These are phyloP conservation scores for Caenorhabditis zanzibari DNA, from an alignment of 2,888 invertebrate species.

Conservation along the genomic window DNA sequence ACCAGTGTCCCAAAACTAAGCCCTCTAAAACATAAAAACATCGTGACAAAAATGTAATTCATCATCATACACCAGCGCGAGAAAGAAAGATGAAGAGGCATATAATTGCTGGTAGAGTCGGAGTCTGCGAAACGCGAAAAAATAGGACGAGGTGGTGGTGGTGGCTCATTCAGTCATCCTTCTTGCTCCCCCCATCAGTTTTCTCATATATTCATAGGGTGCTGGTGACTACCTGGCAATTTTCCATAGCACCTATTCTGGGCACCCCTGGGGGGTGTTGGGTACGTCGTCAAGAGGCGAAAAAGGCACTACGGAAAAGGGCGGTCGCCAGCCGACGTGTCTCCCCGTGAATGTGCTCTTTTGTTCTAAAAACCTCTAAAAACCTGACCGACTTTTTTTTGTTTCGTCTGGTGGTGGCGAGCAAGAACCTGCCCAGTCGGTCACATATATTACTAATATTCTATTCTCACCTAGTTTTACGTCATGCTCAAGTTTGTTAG, in stretches of 20 bases:
- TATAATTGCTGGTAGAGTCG: conserved; percentile 43
- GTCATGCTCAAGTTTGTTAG: conserved; percentile 58
- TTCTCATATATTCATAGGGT: conserved; percentile 44
- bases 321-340: not conserved
- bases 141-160: conserved; percentile 23
- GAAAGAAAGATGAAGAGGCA: conserved; percentile 20
- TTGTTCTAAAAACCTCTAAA: conserved; percentile 49
- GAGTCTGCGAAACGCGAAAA: conserved; percentile 14
- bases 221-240: conserved; percentile 60
- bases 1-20: not conserved
- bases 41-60: conserved; percentile 2
- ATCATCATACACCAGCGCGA: conserved; percentile 26
- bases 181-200: conserved; percentile 4
- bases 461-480: not conserved
- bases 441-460: conserved; percentile 20
- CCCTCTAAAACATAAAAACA: conserved; percentile 11
- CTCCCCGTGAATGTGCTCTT: conserved; percentile 16
- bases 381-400: not conserved
- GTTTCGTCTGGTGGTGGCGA: not conserved
- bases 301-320: conserved; percentile 17
- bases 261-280: not conserved
- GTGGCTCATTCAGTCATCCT: conserved; percentile 35
- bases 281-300: conserved; percentile 21
- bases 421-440: conserved; percentile 6
- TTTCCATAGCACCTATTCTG: conserved; percentile 38